Conservation (phyloP, 2,797 vertebrate genomes). For the Zalophus californianus region DNA sequence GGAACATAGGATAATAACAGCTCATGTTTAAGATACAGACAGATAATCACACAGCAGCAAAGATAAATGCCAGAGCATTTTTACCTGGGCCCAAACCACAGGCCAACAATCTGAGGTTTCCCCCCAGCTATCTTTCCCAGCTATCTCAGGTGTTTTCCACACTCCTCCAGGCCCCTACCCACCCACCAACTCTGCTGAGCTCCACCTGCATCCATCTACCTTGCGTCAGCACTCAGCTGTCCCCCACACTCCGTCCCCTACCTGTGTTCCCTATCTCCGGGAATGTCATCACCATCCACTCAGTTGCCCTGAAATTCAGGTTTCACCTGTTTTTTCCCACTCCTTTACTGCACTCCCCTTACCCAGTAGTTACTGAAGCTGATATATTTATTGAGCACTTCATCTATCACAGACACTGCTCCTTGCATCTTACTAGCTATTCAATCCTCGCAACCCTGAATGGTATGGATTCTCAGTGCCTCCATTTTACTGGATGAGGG, state of each 20-base stretch:
- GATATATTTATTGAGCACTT: not conserved
- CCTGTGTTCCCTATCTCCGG: not conserved
- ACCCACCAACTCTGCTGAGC: not conserved
- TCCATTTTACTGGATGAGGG: slow-evolving; percentile 10
- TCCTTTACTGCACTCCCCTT: not conserved
- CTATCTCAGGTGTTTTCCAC: not conserved
- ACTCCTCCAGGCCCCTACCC: not conserved
- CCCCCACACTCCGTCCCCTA: not conserved
- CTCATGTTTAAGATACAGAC: not conserved
- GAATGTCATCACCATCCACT: not conserved
- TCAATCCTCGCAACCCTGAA: not conserved
- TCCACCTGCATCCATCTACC: not conserved
- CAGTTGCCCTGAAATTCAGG: not conserved
- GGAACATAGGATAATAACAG: not conserved
- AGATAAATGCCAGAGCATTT: not conserved
- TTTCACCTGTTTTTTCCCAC: not conserved
- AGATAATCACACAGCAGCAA: not conserved
- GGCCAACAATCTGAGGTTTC: not conserved
- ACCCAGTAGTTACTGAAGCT: not conserved
- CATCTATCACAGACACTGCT: not conserved
- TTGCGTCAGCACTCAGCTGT: not conserved
- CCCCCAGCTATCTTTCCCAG: not conserved
- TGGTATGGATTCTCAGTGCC: not conserved
- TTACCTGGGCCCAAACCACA: not conserved
- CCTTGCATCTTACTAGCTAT: not conserved